Evolutionary conservation across 2,888 invertebrate genomes (phyloP).

Genomic region (Brachyopa scutellaris): DNA sequence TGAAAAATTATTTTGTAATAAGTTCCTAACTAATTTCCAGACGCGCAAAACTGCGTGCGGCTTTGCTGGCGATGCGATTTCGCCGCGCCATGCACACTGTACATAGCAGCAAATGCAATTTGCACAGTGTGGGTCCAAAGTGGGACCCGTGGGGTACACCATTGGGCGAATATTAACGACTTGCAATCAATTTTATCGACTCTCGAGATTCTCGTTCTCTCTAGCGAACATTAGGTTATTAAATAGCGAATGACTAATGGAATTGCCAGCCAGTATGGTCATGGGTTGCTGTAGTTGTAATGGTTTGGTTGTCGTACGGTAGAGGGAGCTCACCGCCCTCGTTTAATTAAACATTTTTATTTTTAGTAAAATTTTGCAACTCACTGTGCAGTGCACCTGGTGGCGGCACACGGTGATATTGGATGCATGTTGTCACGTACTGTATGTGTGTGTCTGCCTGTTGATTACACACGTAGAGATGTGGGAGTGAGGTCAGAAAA

Average conservation of each 20-base stretch:
- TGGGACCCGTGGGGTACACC: slow-evolving; percentile 65
- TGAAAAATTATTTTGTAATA: slow-evolving; percentile 72
- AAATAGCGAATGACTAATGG: slow-evolving; percentile 66
- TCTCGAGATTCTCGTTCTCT: slow-evolving; percentile 13
- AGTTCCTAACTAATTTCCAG: slow-evolving; percentile 65
- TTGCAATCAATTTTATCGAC: slow-evolving; percentile 72
- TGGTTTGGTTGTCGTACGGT: not conserved
- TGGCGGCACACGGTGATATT: not conserved
- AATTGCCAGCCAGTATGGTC: slow-evolving; percentile 36
- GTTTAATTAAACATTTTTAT: slow-evolving; percentile 62
- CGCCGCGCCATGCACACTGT: slow-evolving; percentile 23
- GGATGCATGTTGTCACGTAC: slow-evolving; percentile 50
- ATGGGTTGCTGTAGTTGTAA: slow-evolving; percentile 30
- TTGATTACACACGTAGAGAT: slow-evolving; percentile 37
- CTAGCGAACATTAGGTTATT: slow-evolving; percentile 58
- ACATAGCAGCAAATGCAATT: slow-evolving; percentile 62
- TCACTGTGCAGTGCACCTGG: slow-evolving; percentile 6
- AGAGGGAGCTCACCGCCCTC: slow-evolving; percentile 28
- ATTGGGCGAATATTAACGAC: slow-evolving; percentile 66
- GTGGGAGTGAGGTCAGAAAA: slow-evolving; percentile 39
- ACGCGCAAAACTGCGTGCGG: slow-evolving; percentile 58
- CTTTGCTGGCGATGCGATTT: slow-evolving; percentile 43
- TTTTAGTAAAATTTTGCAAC: slow-evolving; percentile 41
- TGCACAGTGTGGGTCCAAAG: slow-evolving; percentile 71
- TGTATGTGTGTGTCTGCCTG: slow-evolving; percentile 38